Conservation (phyloP, 2,888 invertebrate species). For the Ceratothoa steindachneri region DNA sequence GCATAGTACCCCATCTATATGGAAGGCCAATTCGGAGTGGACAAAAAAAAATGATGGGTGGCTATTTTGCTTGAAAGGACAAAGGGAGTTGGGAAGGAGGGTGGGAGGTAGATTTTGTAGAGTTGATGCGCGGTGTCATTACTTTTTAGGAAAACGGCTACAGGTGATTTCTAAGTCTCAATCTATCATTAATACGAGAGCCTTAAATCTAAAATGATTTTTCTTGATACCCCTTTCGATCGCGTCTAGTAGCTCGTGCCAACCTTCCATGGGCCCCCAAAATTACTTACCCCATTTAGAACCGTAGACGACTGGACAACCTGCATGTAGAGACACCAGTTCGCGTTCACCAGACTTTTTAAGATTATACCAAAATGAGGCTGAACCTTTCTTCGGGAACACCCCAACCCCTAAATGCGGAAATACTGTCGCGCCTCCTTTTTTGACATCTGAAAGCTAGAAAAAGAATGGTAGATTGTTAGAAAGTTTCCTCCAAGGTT, state of each 20-base stretch:
- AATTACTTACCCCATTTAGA: slow-evolving; percentile 53
- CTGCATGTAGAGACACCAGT: slow-evolving; percentile 54
- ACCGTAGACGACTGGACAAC: slow-evolving; percentile 56
- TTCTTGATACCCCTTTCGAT: neutral
- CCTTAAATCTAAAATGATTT: neutral
- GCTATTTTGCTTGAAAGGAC: too few species aligned
- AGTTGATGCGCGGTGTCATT: too few species aligned
- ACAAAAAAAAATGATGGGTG: too few species aligned
- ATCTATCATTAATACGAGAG: neutral
- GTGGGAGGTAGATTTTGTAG: too few species aligned
- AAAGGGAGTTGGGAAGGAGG: too few species aligned
- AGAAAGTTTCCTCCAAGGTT: too few species aligned
- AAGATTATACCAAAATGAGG: slow-evolving; percentile 56
- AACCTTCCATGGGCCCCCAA: neutral
- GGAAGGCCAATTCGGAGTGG: too few species aligned
- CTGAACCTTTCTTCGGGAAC: slow-evolving; percentile 52
- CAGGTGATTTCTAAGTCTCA: too few species aligned
- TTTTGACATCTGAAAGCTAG: slow-evolving; percentile 42
- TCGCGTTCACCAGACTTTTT: slow-evolving; percentile 54
- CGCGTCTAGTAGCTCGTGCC: neutral
- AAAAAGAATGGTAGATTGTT: too few species aligned
- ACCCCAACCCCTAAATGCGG: slow-evolving; percentile 50
- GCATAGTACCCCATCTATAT: too few species aligned
- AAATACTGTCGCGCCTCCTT: slow-evolving; percentile 52
- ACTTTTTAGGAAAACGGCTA: too few species aligned